Base-by-base conservation (phyloP, 2,113 vertebrate species). In the western clawed frog (Xenopus tropicalis) region DNA sequence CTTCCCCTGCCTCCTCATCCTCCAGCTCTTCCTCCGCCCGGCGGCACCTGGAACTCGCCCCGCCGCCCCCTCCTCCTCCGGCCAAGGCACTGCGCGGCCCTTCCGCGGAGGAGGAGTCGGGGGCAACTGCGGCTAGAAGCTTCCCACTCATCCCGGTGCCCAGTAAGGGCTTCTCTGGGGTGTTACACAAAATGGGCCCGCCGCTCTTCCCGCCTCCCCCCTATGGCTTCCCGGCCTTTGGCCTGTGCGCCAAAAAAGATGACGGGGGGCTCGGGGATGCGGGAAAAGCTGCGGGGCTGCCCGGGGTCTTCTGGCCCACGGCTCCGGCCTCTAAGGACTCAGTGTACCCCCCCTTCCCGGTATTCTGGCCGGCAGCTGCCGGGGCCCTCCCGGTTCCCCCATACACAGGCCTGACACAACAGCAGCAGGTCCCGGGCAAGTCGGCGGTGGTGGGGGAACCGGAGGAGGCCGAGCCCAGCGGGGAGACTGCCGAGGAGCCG, bases 81-180 rank as follows among this genome's bases (percentile, higher is more conserved):
- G 66, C 66, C 16, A 82, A 85, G 1, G 80, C 82, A 1, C 80
- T 92, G 9, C 87, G 92, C 12, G 90, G 91, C 71, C 87, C 91
- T 4, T 89, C 91, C 5, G 87, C 90, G 0, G 80, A 82, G 2
- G 59, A 72, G 3, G 83, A 81, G 21, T 77, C 81, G 0, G 66
- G 77, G 1, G 88, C 83, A 61, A 84, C 77, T 7, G 86, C 88
- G 10, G 88, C 91, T 0, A 92, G 95, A 54, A 96, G 91, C 81
- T 97, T 94, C 84, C 96, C 96, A 6, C 91, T 98, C 66, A 98
- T 98, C 79, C 96, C 96, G 0, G 95, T 98, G 72, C 96, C 96
- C 77, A 98, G 96, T 82, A 98, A 98, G 80, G 90, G 93, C 66
- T 98, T 97, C 71, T 92, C 95, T 46, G 87, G 96, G 88, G 77